Evolutionary conservation across 2,888 invertebrate species (phyloP).

Genomic region (Fabriciana adippe): DNA sequence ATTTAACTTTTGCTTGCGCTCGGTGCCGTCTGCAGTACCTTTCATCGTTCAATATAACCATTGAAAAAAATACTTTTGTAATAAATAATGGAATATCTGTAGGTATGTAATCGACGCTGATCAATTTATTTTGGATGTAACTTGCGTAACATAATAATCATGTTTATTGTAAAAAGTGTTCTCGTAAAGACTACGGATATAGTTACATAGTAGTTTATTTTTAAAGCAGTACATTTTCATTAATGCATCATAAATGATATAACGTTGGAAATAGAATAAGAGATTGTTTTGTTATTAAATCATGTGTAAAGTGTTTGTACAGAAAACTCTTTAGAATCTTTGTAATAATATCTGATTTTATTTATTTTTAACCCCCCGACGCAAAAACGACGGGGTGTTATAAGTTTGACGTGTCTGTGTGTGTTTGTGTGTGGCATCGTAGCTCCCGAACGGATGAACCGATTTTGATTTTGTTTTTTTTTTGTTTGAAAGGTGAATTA

Average conservation of each 20-base stretch:
- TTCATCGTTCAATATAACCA: slow-evolving; percentile 43
- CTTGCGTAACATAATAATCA: not conserved
- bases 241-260: not conserved
- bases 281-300: too few relatives aligned
- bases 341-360: too few relatives aligned
- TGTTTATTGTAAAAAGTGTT: slow-evolving; percentile 6
- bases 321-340: too few relatives aligned
- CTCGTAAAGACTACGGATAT: not conserved
- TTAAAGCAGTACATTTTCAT: not conserved
- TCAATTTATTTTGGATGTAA: slow-evolving; percentile 3
- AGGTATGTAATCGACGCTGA: slow-evolving; percentile 1
- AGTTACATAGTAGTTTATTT: slow-evolving; percentile 1
- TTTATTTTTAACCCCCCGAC: too few relatives aligned
- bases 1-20: slow-evolving; percentile 56
- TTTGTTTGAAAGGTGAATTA: too few relatives aligned
- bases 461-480: too few relatives aligned
- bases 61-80: slow-evolving; percentile 24
- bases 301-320: too few relatives aligned
- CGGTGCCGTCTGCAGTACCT: slow-evolving; percentile 41
- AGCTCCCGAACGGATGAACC: too few relatives aligned
- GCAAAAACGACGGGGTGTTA: too few relatives aligned
- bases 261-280: too few relatives aligned
- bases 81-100: slow-evolving; percentile 3
- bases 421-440: too few relatives aligned
- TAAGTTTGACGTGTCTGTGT: too few relatives aligned